These are phyloP conservation scores for Acanthornis magna DNA, from an alignment of 2,797 vertebrate genomes.

Conservation along the genomic window DNA sequence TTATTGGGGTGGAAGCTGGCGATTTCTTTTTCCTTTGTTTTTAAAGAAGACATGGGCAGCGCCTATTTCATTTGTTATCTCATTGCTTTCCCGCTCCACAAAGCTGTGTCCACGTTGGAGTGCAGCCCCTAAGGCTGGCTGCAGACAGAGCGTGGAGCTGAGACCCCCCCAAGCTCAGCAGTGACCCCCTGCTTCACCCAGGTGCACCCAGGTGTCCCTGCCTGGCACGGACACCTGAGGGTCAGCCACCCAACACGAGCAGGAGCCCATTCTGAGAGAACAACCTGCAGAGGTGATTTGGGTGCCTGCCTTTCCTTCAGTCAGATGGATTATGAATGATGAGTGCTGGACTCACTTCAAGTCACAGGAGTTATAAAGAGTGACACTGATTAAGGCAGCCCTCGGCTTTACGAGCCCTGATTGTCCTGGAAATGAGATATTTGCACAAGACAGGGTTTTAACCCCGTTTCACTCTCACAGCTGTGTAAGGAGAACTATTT, in stretches of 20 bases:
- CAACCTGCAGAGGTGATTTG: not conserved
- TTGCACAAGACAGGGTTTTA: not conserved
- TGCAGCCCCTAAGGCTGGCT: not conserved
- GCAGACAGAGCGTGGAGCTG: rapidly evolving
- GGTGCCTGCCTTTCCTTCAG: not conserved
- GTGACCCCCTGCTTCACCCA: rapidly evolving
- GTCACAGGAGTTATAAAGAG: not conserved
- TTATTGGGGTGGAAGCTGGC: rapidly evolving
- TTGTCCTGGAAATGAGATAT: not conserved
- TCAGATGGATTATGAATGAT: not conserved
- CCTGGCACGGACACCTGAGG: not conserved
- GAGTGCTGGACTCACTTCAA: not conserved
- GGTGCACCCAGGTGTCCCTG: not conserved
- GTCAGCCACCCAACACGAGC: rapidly evolving
- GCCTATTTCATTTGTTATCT: slow-evolving; percentile 17
- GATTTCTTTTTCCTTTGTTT: not conserved
- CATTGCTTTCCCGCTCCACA: not conserved
- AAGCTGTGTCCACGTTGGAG: not conserved
- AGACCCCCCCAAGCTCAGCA: not conserved
- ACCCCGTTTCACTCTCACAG: not conserved
- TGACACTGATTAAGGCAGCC: not conserved
- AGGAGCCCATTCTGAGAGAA: not conserved
- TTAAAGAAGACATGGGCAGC: not conserved
- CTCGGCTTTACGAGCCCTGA: rapidly evolving
- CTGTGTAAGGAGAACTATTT: not conserved